Evolutionary conservation across 2,113 vertebrate species (phyloP), one percentile per base, ranked within the genome.

Genomic region (Plectropomus leopardus): DNA sequence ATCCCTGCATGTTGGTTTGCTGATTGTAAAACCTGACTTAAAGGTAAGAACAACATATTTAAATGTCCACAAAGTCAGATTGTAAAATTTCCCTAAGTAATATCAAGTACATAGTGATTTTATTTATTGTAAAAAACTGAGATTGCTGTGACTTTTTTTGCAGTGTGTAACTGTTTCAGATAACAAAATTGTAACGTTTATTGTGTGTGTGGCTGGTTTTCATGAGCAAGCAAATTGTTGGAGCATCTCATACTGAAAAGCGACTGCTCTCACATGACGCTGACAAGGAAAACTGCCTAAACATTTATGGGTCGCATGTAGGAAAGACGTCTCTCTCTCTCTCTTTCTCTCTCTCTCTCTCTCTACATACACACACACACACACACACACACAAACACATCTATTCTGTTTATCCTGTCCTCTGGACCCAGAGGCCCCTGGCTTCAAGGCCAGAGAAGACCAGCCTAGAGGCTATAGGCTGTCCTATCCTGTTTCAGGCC

Each of bases 401-500:
- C 72, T 78, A 77, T 85, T 69, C 80, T 90, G 86, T 91, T 92
- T 89, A 83, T 92, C 83, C 87, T 86, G 89, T 87, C 82, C 88
- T 86, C 50, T 87, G 86, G 78, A 86, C 75, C 74, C 86, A 16
- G 86, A 90, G 89, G 90, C 86, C 92, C 89, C 88, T 58, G 80
- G 78, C 86, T 93, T 93, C 92, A 92, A 92, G 91, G 91, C 92
- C 91, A 92, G 71, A 44, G 89, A 93, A 76, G 90, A 86, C 84
- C 88, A 86, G 88, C 50, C 55, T 71, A 80, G 85, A 86, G 88
- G 82, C 84, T 87, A 88, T 66, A 78, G 82, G 76, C 89, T 86
- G 85, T 91, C 90, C 92, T 92, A 80, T 94, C 91, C 89, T 87
- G 91, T 94, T 94, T 93, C 91, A 91, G 88, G 80, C 88, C 85